phyloP scores from a whole-genome alignment of 2,113 vertebrate species.

The Hemiscyllium ocellatum region DNA sequence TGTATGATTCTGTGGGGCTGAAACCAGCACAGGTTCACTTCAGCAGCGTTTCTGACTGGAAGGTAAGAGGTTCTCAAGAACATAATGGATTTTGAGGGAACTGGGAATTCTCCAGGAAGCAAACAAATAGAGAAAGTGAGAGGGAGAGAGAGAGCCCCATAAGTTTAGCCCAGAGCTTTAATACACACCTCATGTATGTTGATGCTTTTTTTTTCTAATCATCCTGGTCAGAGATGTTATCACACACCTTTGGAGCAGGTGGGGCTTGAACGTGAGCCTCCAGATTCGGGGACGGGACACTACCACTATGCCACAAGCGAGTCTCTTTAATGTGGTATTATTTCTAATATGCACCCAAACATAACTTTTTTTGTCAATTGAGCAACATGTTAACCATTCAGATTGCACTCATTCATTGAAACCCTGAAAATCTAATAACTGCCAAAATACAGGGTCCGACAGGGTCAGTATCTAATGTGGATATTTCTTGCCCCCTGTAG shows the following conservation, averaged over 20 bases:
- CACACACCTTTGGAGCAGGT: too few species aligned
- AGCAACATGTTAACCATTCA: not conserved
- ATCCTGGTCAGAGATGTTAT: too few species aligned
- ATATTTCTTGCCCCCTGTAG: constrained; percentile 46
- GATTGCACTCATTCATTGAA: not conserved
- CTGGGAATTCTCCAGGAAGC: not conserved
- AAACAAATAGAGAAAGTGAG: not conserved
- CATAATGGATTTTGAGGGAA: not conserved
- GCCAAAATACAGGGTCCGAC: not conserved
- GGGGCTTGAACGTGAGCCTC: too few species aligned
- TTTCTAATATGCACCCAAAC: too few species aligned
- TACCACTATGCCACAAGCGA: too few species aligned
- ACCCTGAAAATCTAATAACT: not conserved
- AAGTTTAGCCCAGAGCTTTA: not conserved
- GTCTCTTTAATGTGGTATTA: too few species aligned
- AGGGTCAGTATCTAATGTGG: not conserved
- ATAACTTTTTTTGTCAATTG: not conserved
- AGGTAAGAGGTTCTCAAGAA: not conserved
- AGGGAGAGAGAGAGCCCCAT: not conserved
- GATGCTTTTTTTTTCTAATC: too few species aligned
- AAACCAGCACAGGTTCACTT: not conserved
- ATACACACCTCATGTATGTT: too few species aligned
- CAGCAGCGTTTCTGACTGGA: not conserved
- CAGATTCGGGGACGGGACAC: too few species aligned
- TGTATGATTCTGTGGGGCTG: not conserved